A percentile compares a stretch with the other conserved stretches of the same genome.
Evolutionary conservation across 2,113 vertebrate species (phyloP).

Genomic region (Shinisaurus crocodilurus): DNA sequence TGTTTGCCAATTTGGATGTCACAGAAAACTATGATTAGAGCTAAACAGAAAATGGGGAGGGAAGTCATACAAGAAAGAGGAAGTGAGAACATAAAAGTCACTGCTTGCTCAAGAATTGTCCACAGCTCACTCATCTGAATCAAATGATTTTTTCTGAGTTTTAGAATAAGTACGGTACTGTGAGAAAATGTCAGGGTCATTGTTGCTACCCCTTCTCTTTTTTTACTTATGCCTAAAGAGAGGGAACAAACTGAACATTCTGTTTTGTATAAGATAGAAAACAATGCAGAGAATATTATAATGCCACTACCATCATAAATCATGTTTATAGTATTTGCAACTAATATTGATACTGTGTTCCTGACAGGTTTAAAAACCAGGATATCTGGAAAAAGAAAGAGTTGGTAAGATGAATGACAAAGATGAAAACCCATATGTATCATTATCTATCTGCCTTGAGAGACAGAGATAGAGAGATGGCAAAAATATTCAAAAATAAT

Average conservation of each 20-base stretch:
- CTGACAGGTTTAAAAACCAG: not conserved
- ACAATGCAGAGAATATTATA: not conserved
- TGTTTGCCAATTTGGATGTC: not conserved
- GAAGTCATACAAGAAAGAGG: not conserved
- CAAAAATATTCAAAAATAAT: not conserved
- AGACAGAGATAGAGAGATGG: not conserved
- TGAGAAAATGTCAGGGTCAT: not conserved
- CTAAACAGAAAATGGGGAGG: not conserved
- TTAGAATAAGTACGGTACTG: not conserved
- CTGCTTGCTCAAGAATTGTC: not conserved
- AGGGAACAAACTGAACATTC: not conserved
- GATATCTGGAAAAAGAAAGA: not conserved
- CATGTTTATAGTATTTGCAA: slow-evolving; percentile 1
- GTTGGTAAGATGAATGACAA: not conserved
- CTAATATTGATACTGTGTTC: not conserved
- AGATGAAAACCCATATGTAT: not conserved
- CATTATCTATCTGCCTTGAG: not conserved
- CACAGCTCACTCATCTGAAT: not conserved
- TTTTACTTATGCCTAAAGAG: not conserved
- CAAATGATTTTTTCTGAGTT: not conserved
- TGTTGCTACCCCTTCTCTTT: not conserved
- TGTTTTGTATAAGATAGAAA: not conserved
- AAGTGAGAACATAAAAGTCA: not conserved
- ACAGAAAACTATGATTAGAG: not conserved
- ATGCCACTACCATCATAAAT: slow-evolving; percentile 10